Conservation (phyloP, 1,140 invertebrate species). For the Heterodera schachtii region DNA sequence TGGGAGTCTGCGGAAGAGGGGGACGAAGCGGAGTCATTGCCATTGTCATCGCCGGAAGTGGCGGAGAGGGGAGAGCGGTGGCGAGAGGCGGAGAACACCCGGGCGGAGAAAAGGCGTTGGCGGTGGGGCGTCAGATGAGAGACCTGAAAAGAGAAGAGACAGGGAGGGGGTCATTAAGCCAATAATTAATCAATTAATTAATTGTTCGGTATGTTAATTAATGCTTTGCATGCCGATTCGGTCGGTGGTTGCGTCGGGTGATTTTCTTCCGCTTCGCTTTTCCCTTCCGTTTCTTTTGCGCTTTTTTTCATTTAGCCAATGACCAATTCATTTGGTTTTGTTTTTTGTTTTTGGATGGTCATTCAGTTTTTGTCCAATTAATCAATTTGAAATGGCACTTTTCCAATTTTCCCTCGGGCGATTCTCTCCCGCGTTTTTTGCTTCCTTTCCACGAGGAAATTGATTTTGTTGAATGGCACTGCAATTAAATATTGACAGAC, state of each 20-base stretch:
- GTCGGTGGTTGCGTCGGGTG: not conserved
- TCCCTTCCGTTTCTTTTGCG: not conserved
- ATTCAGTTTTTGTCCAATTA: not conserved
- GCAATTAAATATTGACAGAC: not conserved
- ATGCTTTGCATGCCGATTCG: not conserved
- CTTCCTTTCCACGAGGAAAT: not conserved
- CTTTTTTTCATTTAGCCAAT: not conserved
- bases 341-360: too few relatives aligned
- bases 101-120: constrained; percentile 28
- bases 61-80: constrained; percentile 4
- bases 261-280: not conserved
- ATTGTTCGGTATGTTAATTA: not conserved
- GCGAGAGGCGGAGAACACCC: constrained; percentile 10
- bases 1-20: not conserved
- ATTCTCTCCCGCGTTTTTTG: not conserved
- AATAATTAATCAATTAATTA: constrained; percentile 6
- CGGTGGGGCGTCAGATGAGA: constrained; percentile 1
- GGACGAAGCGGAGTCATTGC: too few relatives aligned
- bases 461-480: not conserved
- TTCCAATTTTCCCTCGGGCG: too few relatives aligned
- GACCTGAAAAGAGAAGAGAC: not conserved
- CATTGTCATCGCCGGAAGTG: not conserved
- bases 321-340: not conserved
- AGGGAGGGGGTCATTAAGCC: not conserved
- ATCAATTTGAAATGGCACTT: too few relatives aligned